These are phyloP conservation scores for Aporrectodea caliginosa DNA, from an alignment of 1,140 invertebrate species.

Conservation along the genomic window DNA sequence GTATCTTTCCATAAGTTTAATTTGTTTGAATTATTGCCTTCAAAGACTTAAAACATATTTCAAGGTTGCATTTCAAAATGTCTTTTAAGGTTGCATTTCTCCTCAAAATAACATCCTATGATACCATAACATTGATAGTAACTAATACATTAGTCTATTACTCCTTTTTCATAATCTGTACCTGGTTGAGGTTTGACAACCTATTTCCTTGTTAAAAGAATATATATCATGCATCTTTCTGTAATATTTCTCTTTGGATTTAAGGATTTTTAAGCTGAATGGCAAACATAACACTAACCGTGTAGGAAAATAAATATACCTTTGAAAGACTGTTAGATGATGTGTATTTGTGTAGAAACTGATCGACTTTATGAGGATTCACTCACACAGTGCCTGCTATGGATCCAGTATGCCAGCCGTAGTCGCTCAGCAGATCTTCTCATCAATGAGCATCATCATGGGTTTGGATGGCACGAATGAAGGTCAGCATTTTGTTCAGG, in stretches of 20 bases:
- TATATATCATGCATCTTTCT: neutral
- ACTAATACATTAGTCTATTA: no score
- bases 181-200: neutral
- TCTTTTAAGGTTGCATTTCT: neutral
- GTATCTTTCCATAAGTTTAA: no score
- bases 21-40: no score
- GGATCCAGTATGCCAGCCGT: slow-evolving; percentile 81
- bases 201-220: neutral
- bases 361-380: slow-evolving; percentile 70
- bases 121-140: no score
- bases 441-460: slow-evolving; percentile 78
- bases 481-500: no score
- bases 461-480: slow-evolving; percentile 73
- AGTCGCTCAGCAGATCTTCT: slow-evolving; percentile 73
- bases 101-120: no score
- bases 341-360: slow-evolving; percentile 53
- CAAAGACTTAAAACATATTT: neutral
- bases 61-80: slow-evolving; percentile 17
- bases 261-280: no score
- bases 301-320: neutral
- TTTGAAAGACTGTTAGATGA: neutral
- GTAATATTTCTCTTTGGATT: neutral
- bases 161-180: neutral
- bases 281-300: no score
- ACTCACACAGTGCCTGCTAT: slow-evolving; percentile 79